phyloP scores from a whole-genome alignment of 2,888 invertebrate genomes.

The Epiblema foenella region DNA sequence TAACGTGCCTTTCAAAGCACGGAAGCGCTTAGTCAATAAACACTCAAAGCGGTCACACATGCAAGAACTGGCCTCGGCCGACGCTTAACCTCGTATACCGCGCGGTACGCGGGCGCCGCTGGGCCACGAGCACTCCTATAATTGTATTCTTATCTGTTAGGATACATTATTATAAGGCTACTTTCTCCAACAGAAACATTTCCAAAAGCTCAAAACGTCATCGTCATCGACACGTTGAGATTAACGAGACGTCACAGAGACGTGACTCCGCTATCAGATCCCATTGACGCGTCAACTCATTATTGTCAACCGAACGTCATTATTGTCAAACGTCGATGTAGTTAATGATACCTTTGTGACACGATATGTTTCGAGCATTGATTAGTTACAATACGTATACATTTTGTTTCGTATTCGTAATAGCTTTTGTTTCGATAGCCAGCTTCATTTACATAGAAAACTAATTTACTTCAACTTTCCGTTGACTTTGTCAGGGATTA shows the following conservation, averaged over 20 bases:
- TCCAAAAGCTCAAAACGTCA: conserved; percentile 33
- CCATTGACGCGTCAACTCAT: conserved; percentile 42
- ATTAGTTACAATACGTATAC: conserved; percentile 23
- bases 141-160: no score
- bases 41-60: no score
- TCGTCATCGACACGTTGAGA: conserved; percentile 38
- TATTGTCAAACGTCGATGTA: conserved; percentile 35
- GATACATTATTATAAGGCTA: not conserved
- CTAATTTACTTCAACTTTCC: conserved; percentile 27
- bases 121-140: no score
- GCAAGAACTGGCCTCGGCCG: no score
- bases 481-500: conserved; percentile 30
- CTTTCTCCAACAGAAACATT: conserved; percentile 23
- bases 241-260: conserved; percentile 43
- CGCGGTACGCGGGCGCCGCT: no score
- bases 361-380: conserved; percentile 36
- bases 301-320: conserved; percentile 41
- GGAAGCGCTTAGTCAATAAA: no score
- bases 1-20: no score
- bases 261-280: conserved; percentile 44
- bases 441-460: conserved; percentile 29
- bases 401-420: conserved; percentile 19
- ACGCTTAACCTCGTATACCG: no score
- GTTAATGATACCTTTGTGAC: conserved; percentile 41
- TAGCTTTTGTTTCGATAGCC: conserved; percentile 23